Base-by-base conservation (phyloP, 2,888 invertebrate genomes). In the Nomada flava region DNA sequence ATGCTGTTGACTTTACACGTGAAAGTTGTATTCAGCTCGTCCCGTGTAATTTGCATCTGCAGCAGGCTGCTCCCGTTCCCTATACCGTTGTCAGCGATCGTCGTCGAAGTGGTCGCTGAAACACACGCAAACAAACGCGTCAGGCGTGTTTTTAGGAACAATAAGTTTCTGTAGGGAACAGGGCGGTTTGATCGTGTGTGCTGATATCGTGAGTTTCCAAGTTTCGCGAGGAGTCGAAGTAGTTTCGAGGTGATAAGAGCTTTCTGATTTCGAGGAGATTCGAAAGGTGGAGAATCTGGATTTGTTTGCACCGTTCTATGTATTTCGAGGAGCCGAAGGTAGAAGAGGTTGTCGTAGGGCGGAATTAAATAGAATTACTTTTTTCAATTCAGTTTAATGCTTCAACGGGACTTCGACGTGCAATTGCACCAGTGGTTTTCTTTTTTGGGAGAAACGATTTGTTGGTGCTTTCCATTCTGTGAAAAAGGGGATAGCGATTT, bases 1-100 rank as follows among this genome's bases (percentile, higher is more conserved):
- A 95, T 95, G 63, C 96, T 97, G 76, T 96, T 95, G 63, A 97
- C 96, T 86, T 95, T 95, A 91, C 97, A 97, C 88, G 96, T 96
- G 89, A 97, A 96, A 87, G 95, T 95, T 0, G 96, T 96, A 2
- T 95, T 96, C 76, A 98, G 94, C 94, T 97, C 97, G 52, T 95
- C 96, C 29, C 97, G 95, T 0, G 96, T 95, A 85, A 97, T 95
- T 9, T 95, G 95, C 85, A 97, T 94, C 50, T 95, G 95, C 89
- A 97, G 93, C 88, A 95, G 95, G 85, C 96, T 95, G 77, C 95
- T 95, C 72, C 96, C 96, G n/a, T 95, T 95, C 72, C 96, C 96
- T 20, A 96, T 95, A 78, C 96, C 96, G 88, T 95, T 94, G 65
- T 94, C 93, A 79, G 94, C 95, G 42, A 94, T 94, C 80, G 95